Conservation (phyloP, 2,113 vertebrate genomes). For the Laticauda laticaudata region DNA sequence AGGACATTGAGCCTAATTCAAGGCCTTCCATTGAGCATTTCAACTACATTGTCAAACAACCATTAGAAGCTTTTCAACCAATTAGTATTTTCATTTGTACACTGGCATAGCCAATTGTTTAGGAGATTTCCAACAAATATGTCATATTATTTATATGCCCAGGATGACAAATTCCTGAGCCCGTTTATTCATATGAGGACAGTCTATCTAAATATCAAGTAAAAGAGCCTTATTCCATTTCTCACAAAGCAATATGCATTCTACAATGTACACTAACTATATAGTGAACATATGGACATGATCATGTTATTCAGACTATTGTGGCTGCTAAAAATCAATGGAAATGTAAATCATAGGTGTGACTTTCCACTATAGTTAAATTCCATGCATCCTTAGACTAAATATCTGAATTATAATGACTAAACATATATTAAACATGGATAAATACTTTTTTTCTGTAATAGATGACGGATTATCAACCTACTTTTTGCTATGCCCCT, state of each 20-base stretch:
- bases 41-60: neutral
- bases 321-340: constrained; percentile 47
- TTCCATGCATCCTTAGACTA: constrained; percentile 50
- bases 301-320: constrained; percentile 47
- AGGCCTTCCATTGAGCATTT: neutral
- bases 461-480: neutral
- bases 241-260: accelerated
- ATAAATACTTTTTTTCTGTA: neutral
- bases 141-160: constrained; percentile 11
- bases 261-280: accelerated
- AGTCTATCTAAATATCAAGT: neutral
- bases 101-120: neutral
- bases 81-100: neutral
- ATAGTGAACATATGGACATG: constrained; percentile 1
- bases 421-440: neutral
- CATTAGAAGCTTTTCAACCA: neutral
- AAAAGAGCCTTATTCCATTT: neutral
- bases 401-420: constrained; percentile 41
- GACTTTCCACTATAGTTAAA: constrained; percentile 37
- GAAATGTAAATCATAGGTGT: constrained; percentile 52
- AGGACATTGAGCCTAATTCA: neutral
- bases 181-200: neutral
- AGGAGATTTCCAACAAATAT: neutral
- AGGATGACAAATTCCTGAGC: neutral
- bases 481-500: neutral